Conservation (phyloP, 2,888 invertebrate species). For the Pemphredon lugubris region DNA sequence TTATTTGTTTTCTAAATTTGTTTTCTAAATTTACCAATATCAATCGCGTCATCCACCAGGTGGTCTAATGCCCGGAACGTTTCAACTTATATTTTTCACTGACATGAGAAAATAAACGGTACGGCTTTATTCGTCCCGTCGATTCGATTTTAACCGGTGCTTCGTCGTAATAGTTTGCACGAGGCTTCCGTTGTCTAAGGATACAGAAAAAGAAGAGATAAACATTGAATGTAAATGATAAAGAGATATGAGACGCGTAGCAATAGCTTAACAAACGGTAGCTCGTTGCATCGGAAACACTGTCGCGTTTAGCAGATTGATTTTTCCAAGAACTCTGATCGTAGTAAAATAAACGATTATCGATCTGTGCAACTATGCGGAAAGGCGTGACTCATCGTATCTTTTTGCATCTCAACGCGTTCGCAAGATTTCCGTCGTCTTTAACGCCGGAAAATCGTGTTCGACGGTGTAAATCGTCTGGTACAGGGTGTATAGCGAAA, state of each 20-base stretch:
- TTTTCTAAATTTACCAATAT: too few relatives aligned
- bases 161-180: neutral
- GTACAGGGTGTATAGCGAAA: too few relatives aligned
- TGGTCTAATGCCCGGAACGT: neutral
- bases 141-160: neutral
- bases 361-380: too few relatives aligned
- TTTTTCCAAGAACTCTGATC: too few relatives aligned
- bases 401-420: too few relatives aligned
- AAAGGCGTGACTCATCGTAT: too few relatives aligned
- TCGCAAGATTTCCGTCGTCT: too few relatives aligned
- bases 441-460: too few relatives aligned
- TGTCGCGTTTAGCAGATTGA: neutral
- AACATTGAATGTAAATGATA: neutral
- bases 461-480: too few relatives aligned
- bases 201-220: neutral
- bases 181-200: neutral
- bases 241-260: neutral
- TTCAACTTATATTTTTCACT: neutral
- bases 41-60: neutral
- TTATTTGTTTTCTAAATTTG: too few relatives aligned
- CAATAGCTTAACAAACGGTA: neutral
- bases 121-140: neutral
- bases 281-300: neutral
- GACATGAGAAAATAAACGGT: neutral
- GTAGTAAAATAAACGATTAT: too few relatives aligned